Base-by-base conservation (phyloP, 2,113 vertebrate genomes). In the Poicephalus gulielmi region DNA sequence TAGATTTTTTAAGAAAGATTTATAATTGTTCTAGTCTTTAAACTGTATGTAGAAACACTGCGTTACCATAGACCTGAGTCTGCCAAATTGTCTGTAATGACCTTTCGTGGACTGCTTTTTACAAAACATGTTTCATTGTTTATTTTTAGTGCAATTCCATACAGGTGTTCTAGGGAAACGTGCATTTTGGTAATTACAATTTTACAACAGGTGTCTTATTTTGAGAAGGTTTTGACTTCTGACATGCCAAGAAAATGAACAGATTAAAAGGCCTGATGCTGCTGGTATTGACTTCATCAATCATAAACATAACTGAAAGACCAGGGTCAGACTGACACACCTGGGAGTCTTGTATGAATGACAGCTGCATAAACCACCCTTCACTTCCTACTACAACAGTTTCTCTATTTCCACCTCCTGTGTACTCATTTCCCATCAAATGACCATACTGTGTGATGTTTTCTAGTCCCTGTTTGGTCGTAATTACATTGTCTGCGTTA, bases 21-120 rank as follows among this genome's bases (percentile, higher is more conserved):
- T 94, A 90, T 96, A 95, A 86, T 89, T 95, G 83, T 96, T 90
- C 70, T 94, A 94, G 95, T 97, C 95, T 94, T 97, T 97, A 93
- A 90, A 84, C 91, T 94, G 88, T 97, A 30, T 86, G 92, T 95
- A 96, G 92, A 63, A 92, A 80, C 75, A 97, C 76, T 96, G 90
- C 55, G 10, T 94, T 81, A 78, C 62, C 77, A 55, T 89, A 82
- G 95, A 96, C 37, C 85, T 91, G 30, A 87, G 92, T 81, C 96
- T 96, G 53, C 91, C 94, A 82, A 67, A 70, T 70, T 59, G 13
- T 94, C 83, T 87, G 87, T 75, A 70, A 71, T 68, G 59, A 96
- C 96, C 31, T 60, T 80, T 18, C 41, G 44, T 23, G 23, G 62
- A 55, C 80, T 81, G 80, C 35, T 78, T 94, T 94, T 94, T 73